A percentile compares a stretch with the other conserved stretches of the same genome.
These are phyloP conservation scores for Labeo rohita DNA, from an alignment of 2,113 vertebrate genomes.

Conservation along the genomic window DNA sequence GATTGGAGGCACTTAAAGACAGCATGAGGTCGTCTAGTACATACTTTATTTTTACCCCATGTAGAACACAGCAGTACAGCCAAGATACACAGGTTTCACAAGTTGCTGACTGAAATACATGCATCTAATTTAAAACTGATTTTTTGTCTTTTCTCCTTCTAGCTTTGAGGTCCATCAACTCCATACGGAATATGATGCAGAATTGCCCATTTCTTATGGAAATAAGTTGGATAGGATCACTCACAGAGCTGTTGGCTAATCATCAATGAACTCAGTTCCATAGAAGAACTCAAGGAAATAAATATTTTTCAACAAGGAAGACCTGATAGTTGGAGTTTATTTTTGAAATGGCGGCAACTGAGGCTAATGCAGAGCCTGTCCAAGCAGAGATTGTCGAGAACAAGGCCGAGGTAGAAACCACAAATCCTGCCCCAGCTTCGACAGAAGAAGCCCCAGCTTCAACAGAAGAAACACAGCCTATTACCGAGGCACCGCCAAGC, in stretches of 20 bases:
- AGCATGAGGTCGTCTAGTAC: constrained; percentile 59
- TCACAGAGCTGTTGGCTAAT: constrained; percentile 36
- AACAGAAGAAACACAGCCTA: constrained; percentile 52
- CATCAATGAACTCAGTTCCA: constrained; percentile 58
- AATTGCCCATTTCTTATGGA: constrained; percentile 63
- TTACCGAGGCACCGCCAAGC: constrained; percentile 57
- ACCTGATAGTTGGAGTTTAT: constrained; percentile 64
- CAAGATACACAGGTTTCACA: background rate
- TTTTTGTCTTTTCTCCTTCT: constrained; percentile 34
- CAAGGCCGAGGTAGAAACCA: constrained; percentile 60
- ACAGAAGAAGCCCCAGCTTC: constrained; percentile 50
- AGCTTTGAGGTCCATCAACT: constrained; percentile 55
- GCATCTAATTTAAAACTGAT: constrained; percentile 3
- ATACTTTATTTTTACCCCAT: constrained; percentile 48
- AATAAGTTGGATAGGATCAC: constrained; percentile 39
- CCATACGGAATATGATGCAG: constrained; percentile 74
- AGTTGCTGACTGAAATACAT: background rate
- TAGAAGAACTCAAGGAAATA: constrained; percentile 46
- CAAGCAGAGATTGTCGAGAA: constrained; percentile 72
- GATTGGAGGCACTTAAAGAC: constrained; percentile 48
- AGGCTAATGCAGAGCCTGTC: constrained; percentile 70
- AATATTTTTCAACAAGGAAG: constrained; percentile 41
- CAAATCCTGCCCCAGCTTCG: constrained; percentile 50
- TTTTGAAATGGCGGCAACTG: constrained; percentile 77
- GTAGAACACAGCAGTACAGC: background rate